Base-by-base conservation (phyloP, 2,113 vertebrate genomes). In the Amblyornis subalaris region DNA sequence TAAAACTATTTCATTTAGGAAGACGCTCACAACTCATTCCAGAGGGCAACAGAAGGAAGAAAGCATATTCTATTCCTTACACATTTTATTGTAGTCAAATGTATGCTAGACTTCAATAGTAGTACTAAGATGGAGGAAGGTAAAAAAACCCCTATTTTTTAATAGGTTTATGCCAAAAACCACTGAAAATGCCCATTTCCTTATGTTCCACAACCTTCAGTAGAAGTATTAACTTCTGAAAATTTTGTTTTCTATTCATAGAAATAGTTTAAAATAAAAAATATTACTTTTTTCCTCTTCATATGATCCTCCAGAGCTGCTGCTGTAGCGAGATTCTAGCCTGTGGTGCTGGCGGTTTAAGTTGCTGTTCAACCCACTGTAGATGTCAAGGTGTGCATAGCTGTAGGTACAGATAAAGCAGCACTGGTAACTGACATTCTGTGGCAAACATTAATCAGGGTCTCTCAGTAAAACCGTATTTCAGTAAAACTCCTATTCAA, bases 221-320 rank as follows among this genome's bases (percentile, higher is more conserved):
- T 2, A 14, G 31, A 72, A 82, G 31, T 35, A 80, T 7, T 69
- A 60, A 54, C 21, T 62, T 55, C 10, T 58, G 20, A 90, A 84
- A 73, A 33, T 23, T 29, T 36, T 40, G 18, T 7, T 31, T 72
- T 51, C 22, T 54, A 66, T 16, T 14, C 16, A 70, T 0, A 67
- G 10, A 75, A 76, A 36, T 73, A 61, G 51, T 90, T 71, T 58
- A 3, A 73, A 91, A 93, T 29, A 40, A 21, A 81, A 62, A 88
- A 28, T 9, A 85, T 97, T 98, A 99, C 99, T 98, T 98, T 99
- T 99, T 96, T 99, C 99, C 89, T 99, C 99, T 96, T 99, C 99
- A 12, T 99, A 99, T 33, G 99, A 99, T 75, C 99, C 99, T 96
- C 99, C 99, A 61, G 99, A 99, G 97, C 99, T 99, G 98, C 99